Evolutionary conservation across 1,140 invertebrate species (phyloP).

Genomic region (Drosophila punjabiensis): DNA sequence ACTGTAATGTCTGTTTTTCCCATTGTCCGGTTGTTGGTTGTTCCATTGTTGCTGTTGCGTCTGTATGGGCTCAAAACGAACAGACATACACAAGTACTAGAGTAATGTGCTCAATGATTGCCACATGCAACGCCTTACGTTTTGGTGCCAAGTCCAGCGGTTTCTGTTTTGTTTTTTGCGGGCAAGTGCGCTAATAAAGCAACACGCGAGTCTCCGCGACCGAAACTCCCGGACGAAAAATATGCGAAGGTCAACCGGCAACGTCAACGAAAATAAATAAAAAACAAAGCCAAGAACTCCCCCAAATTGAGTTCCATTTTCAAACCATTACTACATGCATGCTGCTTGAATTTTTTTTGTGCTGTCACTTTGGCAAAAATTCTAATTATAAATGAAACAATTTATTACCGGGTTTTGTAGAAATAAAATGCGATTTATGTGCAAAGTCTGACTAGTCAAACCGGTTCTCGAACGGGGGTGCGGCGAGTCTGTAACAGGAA

Average conservation of each 20-base stretch:
- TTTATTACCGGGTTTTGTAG: constrained; percentile 79
- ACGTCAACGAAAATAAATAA: constrained; percentile 1
- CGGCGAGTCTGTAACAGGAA: constrained; percentile 32
- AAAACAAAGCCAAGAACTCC: constrained; percentile 30
- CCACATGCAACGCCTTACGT: constrained; percentile 76
- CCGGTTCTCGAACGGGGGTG: constrained; percentile 63
- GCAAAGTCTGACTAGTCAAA: constrained; percentile 69
- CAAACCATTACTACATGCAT: constrained; percentile 21
- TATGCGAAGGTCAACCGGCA: constrained; percentile 76
- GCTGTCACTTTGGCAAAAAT: constrained; percentile 70
- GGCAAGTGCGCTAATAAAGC: constrained; percentile 68
- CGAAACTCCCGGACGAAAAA: constrained; percentile 59
- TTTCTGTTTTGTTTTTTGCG: constrained; percentile 56
- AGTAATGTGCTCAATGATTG: constrained; percentile 74
- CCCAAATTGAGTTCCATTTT: constrained; percentile 39
- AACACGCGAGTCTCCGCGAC: constrained; percentile 42
- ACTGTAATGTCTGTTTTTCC: constrained; percentile 74
- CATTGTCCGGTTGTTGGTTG: constrained; percentile 49
- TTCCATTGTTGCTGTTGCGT: constrained; percentile 47
- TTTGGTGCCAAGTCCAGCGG: constrained; percentile 80
- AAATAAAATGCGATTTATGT: constrained; percentile 79
- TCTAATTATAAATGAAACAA: constrained; percentile 80
- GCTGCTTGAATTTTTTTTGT: constrained; percentile 17
- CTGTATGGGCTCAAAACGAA: constrained; percentile 48
- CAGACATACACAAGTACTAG: constrained; percentile 37